These are phyloP conservation scores for Scelioninae gen. 1 DNA, from an alignment of 2,888 invertebrate species.

Conservation along the genomic window DNA sequence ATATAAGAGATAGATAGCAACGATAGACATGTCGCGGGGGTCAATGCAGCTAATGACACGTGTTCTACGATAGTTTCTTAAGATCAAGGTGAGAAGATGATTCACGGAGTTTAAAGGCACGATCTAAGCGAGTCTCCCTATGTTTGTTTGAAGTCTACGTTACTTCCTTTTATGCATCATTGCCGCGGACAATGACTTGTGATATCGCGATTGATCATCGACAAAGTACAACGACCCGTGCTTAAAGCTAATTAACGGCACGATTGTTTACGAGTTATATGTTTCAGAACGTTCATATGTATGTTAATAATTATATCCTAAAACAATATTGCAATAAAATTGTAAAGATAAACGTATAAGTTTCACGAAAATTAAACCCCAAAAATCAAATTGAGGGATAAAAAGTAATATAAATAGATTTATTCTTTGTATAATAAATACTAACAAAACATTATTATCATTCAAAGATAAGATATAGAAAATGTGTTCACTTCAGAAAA, in stretches of 20 bases:
- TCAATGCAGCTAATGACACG: conserved; percentile 38
- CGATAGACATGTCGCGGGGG: conserved; percentile 24
- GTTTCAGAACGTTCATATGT: not conserved
- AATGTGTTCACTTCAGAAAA: too few species aligned
- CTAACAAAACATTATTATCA: too few species aligned
- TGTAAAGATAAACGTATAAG: too few species aligned
- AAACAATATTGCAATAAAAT: too few species aligned
- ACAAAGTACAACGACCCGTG: conserved; percentile 32
- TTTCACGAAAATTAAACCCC: too few species aligned
- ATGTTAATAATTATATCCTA: too few species aligned
- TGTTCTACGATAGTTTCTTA: conserved; percentile 42
- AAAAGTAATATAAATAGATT: too few species aligned
- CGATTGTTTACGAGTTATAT: conserved; percentile 6
- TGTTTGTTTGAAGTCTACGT: conserved; percentile 43
- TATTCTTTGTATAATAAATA: too few species aligned
- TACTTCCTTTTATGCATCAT: conserved; percentile 62
- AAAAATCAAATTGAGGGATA: too few species aligned
- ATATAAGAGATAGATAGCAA: conserved; percentile 4
- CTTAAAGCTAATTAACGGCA: conserved; percentile 16
- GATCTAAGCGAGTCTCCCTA: conserved; percentile 3
- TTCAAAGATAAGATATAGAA: too few species aligned
- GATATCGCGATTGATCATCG: conserved; percentile 45
- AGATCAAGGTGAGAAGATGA: conserved; percentile 62
- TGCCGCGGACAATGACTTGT: conserved; percentile 56
- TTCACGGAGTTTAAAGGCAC: conserved; percentile 35